Evolutionary conservation across 2,797 vertebrate genomes (phyloP).

Genomic region (Diglossa cyanea): DNA sequence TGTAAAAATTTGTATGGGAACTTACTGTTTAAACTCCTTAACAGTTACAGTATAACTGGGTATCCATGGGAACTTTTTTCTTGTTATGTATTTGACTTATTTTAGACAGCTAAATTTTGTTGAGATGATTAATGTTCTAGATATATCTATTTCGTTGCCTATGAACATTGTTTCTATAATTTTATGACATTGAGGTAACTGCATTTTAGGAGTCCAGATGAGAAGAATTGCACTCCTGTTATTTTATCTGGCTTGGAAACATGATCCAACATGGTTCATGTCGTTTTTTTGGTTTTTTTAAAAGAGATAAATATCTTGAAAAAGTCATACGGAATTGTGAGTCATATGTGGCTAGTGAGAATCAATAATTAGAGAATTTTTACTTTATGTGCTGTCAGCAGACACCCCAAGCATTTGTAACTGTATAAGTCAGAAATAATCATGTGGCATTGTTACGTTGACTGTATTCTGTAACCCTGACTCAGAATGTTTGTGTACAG

Average conservation of each 20-base stretch:
- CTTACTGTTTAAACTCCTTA: neutral
- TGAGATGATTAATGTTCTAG: neutral
- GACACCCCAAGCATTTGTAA: neutral
- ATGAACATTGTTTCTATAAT: neutral
- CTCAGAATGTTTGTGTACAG: neutral
- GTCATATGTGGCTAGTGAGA: neutral
- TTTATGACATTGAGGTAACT: neutral
- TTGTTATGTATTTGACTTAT: neutral
- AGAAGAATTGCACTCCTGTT: neutral
- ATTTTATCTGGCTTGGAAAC: neutral
- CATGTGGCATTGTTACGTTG: neutral
- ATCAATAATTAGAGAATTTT: neutral
- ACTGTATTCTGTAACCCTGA: neutral
- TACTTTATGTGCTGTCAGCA: neutral
- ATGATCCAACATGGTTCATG: neutral
- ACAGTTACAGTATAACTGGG: neutral
- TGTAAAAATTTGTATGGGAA: neutral
- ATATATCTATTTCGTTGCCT: neutral
- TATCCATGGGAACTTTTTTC: neutral
- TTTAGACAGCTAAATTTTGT: neutral
- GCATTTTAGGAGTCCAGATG: fast-evolving
- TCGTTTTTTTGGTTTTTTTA: neutral
- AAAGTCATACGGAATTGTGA: neutral
- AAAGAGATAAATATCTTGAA: neutral
- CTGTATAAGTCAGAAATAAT: neutral